phyloP scores from a whole-genome alignment of 2,113 vertebrate genomes.

The Otis tarda region DNA sequence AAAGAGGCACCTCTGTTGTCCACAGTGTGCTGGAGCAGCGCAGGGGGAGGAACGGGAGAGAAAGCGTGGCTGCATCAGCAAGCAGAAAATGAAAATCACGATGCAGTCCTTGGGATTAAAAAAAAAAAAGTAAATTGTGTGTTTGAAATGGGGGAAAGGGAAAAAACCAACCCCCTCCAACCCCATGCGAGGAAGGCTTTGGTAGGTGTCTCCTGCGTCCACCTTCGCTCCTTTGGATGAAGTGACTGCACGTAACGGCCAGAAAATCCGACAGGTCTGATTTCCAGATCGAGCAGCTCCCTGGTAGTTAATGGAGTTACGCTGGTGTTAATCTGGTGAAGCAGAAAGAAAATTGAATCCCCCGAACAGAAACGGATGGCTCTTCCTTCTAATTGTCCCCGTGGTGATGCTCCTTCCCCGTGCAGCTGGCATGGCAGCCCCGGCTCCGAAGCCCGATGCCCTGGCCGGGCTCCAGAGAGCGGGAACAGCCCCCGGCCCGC shows the following conservation, averaged over 20 bases:
- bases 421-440: neutral
- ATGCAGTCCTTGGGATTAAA: neutral
- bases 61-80: neutral
- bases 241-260: neutral
- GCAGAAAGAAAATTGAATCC: neutral
- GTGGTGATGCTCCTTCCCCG: neutral
- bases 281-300: neutral
- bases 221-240: neutral
- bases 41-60: rapidly evolving
- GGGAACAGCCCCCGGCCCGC: neutral
- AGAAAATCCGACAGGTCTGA: neutral
- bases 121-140: neutral
- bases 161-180: neutral
- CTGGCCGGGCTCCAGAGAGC: neutral
- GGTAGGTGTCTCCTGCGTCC: neutral
- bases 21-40: neutral
- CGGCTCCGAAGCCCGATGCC: neutral
- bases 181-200: neutral
- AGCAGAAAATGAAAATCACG: neutral
- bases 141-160: neutral
- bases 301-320: slow-evolving; percentile 3
- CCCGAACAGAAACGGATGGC: neutral
- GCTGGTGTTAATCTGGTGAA: neutral
- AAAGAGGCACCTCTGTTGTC: neutral
- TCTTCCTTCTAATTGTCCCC: neutral